Percentiles rank a stretch among this genome's conserved stretches.
phyloP scores from a whole-genome alignment of 35 echinoderm and acorn worm genomes.

The Stichopus chloronotus region DNA sequence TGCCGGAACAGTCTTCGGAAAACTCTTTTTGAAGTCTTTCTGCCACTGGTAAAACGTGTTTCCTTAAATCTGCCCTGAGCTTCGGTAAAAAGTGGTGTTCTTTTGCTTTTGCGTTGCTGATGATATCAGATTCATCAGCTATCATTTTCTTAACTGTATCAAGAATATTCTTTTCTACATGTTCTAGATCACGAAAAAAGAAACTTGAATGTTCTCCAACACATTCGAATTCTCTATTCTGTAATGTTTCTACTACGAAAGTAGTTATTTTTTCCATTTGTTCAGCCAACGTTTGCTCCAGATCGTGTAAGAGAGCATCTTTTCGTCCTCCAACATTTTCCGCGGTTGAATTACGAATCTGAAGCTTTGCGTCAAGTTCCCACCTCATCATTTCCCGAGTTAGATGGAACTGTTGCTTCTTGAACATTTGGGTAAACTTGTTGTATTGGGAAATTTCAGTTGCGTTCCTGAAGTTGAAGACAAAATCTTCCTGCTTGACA shows the following conservation, averaged over 20 bases:
- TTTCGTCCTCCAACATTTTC: not conserved
- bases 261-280: not conserved
- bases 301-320: not conserved
- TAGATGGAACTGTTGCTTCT: not conserved
- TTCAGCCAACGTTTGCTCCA: not conserved
- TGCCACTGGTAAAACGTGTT: conserved; percentile 6
- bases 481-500: conserved; percentile 55
- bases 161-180: not conserved
- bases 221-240: conserved; percentile 8
- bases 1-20: not conserved
- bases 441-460: conserved; percentile 42
- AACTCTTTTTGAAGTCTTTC: not conserved
- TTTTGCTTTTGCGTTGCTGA: conserved; percentile 23
- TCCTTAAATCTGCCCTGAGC: conserved; percentile 32
- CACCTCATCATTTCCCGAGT: conserved; percentile 35
- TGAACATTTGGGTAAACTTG: not conserved
- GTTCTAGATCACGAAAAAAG: conserved; percentile 23
- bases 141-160: conserved; percentile 16
- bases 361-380: conserved; percentile 37
- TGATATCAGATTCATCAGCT: not conserved
- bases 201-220: not conserved
- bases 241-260: not conserved
- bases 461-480: conserved; percentile 56
- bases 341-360: conserved; percentile 22
- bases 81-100: conserved; percentile 41